Base-by-base conservation (phyloP, 2,113 vertebrate species). In the Solea senegalensis region DNA sequence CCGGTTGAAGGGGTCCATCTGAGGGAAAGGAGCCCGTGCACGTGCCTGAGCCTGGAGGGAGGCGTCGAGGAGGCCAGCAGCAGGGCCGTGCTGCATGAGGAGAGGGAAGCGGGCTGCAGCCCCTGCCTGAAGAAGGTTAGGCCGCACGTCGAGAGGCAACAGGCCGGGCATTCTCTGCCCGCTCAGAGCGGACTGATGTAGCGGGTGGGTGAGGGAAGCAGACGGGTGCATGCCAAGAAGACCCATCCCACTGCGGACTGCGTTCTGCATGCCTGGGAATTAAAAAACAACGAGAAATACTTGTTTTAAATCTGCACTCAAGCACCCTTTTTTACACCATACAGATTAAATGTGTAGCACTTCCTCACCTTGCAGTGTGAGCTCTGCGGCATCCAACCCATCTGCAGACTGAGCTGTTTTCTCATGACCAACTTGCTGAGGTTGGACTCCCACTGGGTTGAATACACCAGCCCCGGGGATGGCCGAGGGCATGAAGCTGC, bases 211-310 rank as follows among this genome's bases (percentile, higher is more conserved):
- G 6, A 95, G 94, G 74, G 94, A 89, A 65, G 95, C 89, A 13
- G 97, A 88, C 76, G 97, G 93, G 69, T 98, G 97, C 92, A 98
- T 94, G 74, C 95, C 96, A 79, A 98, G 77, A 69, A 98, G 95
- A 89, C 97, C 96, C 90, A 94, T 93, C 5, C 93, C 92, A 67
- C 92, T 90, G 14, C 93, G 96, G 84, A 96, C 94, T 26, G 96
- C 96, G 76, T 93, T 96, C 88, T 95, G 96, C 94, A 96, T 93
- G 45, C 94, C 97, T 97, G 86, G 52, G 45, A 12, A 26, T 69
- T 0, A 52, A 59, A 53, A 82, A 9, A 80, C 14, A 66, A 21
- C 2, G 3, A 67, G n/a, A 80, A 8, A 76, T 16, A 64, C 3
- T 49, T 34, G 26, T 40, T 67, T 56, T 9, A 43, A 39, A 53